These are phyloP conservation scores for Drosophila auraria DNA, from an alignment of 1,140 invertebrate genomes.

Conservation along the genomic window DNA sequence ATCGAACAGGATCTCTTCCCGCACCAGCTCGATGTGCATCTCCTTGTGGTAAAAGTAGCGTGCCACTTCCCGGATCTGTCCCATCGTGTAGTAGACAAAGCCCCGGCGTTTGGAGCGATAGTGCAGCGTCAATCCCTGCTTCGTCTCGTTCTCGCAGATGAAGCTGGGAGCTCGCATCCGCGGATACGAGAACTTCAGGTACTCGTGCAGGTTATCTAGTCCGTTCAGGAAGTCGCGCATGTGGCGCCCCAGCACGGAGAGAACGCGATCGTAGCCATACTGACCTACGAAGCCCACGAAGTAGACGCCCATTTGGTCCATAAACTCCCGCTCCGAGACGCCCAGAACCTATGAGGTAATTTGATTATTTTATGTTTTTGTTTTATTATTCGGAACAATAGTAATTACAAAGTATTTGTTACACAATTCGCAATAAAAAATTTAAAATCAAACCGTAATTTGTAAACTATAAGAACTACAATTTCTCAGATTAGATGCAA, in stretches of 20 bases:
- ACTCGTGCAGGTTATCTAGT: conserved; percentile 98
- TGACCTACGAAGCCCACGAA: conserved; percentile 97
- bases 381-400: not conserved
- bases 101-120: conserved; percentile 96
- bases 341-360: conserved; percentile 89
- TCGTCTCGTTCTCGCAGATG: conserved; percentile 97
- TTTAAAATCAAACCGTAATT: no score
- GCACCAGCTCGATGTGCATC: conserved; percentile 94
- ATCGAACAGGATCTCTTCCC: conserved; percentile 94
- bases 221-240: conserved; percentile 98
- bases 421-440: no score
- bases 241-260: conserved; percentile 95
- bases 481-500: no score
- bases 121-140: conserved; percentile 95
- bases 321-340: conserved; percentile 94
- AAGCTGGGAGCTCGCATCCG: conserved; percentile 96
- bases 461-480: no score
- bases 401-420: not conserved
- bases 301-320: conserved; percentile 95
- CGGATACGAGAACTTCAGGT: conserved; percentile 98
- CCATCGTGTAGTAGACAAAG: conserved; percentile 98
- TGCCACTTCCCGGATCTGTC: conserved; percentile 96
- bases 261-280: conserved; percentile 96
- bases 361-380: not conserved
- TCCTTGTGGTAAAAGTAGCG: conserved; percentile 97